Evolutionary conservation across 2,797 vertebrate genomes (phyloP).

Genomic region (Pristis pectinata): DNA sequence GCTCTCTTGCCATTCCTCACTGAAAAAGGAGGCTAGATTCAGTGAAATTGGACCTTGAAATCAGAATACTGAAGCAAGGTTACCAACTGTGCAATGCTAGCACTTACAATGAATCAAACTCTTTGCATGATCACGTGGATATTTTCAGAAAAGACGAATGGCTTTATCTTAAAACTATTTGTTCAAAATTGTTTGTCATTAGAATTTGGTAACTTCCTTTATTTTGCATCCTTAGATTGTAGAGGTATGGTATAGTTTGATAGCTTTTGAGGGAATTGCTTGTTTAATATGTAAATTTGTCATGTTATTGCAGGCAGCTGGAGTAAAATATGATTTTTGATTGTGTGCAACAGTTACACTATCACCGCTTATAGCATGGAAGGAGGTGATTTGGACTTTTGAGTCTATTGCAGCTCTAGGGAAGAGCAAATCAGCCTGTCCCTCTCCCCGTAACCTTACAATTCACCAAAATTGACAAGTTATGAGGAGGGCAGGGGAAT

Average conservation of each 20-base stretch:
- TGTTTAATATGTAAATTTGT: not conserved
- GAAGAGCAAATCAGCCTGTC: no score
- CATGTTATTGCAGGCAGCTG: not conserved
- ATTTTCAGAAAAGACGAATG: not conserved
- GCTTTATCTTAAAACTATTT: not conserved
- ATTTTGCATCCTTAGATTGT: not conserved
- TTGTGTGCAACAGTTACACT: no score
- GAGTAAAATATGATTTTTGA: not conserved
- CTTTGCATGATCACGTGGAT: not conserved
- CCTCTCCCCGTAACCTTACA: no score
- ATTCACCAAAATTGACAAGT: no score
- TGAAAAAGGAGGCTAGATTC: not conserved
- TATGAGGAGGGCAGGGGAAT: no score
- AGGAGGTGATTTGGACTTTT: no score
- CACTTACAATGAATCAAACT: not conserved
- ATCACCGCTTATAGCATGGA: no score
- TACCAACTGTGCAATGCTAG: not conserved
- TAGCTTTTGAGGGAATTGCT: not conserved
- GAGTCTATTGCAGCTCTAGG: no score
- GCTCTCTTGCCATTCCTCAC: not conserved
- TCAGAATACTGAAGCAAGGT: not conserved
- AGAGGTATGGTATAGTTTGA: not conserved
- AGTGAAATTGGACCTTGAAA: not conserved
- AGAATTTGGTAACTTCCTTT: not conserved
- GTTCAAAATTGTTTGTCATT: not conserved